Evolutionary conservation across 64 coral and sea anemone genomes (phyloP).

Genomic region (Anthopleura sola): DNA sequence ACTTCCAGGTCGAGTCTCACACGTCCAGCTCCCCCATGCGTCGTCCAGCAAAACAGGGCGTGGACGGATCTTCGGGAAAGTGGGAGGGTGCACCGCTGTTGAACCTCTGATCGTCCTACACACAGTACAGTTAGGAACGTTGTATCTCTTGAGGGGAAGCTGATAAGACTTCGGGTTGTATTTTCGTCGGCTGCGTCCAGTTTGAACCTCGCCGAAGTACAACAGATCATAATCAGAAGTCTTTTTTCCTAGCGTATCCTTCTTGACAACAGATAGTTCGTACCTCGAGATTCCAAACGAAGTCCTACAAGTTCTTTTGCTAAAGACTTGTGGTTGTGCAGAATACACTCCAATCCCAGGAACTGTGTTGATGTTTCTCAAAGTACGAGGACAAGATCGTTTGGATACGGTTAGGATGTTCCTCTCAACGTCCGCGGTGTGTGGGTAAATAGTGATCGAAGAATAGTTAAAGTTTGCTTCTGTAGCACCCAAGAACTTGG

Average conservation of each 20-base stretch:
- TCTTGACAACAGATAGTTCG: conserved; percentile 63
- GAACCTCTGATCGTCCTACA: conserved; percentile 48
- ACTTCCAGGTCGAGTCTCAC: conserved; percentile 51
- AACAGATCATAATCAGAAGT: conserved; percentile 45
- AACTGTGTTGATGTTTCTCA: conserved; percentile 19
- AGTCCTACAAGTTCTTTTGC: conserved; percentile 56
- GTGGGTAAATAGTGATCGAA: conserved; percentile 47
- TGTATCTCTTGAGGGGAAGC: conserved; percentile 52
- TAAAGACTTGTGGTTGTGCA: conserved; percentile 52
- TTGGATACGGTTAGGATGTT: conserved; percentile 31
- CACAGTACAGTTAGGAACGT: conserved; percentile 65
- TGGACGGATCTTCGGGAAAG: conserved; percentile 8
- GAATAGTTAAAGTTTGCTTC: conserved; percentile 64
- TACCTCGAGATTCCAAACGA: conserved; percentile 73
- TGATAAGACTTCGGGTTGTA: conserved; percentile 65
- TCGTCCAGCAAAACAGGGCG: conserved; percentile 24
- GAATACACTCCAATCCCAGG: conserved; percentile 22
- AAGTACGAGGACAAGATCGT: conserved; percentile 47
- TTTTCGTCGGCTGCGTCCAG: conserved; percentile 26
- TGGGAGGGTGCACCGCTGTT: conserved; percentile 27
- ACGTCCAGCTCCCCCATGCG: conserved; percentile 72
- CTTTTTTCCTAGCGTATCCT: conserved; percentile 44
- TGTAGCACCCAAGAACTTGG: conserved; percentile 43
- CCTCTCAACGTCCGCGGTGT: conserved; percentile 35
- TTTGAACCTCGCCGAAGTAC: conserved; percentile 69